Percentiles rank a stretch among this genome's conserved stretches.
Conservation (phyloP, 2,888 invertebrate genomes). For the Homarus gammarus region DNA sequence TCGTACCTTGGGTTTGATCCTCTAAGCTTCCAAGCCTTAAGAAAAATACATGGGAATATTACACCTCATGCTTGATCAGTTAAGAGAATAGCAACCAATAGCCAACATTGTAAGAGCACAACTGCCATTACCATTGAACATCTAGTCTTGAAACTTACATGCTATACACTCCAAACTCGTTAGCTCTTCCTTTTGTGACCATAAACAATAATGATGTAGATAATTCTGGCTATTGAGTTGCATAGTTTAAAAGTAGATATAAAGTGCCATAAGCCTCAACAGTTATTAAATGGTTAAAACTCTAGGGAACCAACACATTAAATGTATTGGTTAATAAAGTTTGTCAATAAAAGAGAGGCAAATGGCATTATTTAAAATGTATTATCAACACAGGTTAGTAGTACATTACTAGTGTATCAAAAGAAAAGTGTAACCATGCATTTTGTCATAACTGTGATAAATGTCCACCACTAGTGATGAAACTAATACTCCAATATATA, state of each 20-base stretch:
- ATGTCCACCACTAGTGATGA: constrained; percentile 9
- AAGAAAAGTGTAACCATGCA: not conserved
- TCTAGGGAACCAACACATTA: not conserved
- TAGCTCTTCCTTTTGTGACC: not conserved
- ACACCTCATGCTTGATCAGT: constrained; percentile 45
- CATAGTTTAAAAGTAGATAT: not conserved
- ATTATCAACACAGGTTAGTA: not conserved
- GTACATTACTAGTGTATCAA: not conserved
- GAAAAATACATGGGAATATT: constrained; percentile 63
- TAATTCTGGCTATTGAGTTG: constrained; percentile 5
- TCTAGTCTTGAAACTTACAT: no score
- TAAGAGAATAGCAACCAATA: constrained; percentile 18
- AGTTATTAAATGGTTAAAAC: not conserved
- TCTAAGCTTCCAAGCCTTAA: constrained; percentile 65
- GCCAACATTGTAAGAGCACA: not conserved
- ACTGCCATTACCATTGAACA: not conserved
- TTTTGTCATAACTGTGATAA: constrained; percentile 10
- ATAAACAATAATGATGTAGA: not conserved
- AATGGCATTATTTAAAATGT: not conserved
- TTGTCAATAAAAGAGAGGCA: constrained; percentile 6
- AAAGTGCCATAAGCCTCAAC: constrained; percentile 8
- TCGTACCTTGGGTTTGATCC: constrained; percentile 59
- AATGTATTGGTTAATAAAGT: not conserved
- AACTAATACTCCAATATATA: constrained; percentile 30
- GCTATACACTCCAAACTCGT: no score